These are phyloP conservation scores for Agriopis leucophaearia DNA, from an alignment of 2,888 invertebrate species.

Conservation along the genomic window DNA sequence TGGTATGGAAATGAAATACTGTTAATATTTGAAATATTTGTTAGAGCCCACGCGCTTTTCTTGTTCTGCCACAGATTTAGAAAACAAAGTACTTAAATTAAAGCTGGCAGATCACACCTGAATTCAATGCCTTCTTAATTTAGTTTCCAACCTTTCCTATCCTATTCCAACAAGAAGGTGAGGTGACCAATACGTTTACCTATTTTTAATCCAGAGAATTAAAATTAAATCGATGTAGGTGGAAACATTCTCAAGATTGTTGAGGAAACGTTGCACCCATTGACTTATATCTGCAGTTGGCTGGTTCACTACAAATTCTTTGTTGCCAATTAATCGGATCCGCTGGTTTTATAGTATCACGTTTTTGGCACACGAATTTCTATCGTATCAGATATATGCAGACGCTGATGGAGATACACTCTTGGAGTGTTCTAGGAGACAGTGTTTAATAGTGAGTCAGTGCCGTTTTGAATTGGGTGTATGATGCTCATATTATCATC, in stretches of 20 bases:
- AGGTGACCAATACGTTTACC: not conserved
- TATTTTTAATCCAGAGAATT: constrained; percentile 7
- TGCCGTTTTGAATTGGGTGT: not conserved
- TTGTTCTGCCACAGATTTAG: too few relatives aligned
- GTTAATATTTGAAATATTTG: too few relatives aligned
- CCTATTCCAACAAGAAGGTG: constrained; percentile 2
- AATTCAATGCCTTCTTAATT: constrained; percentile 5
- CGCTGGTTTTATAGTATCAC: constrained; percentile 40
- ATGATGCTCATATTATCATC: too few relatives aligned
- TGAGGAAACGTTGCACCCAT: constrained; percentile 42
- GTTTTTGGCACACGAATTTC: constrained; percentile 38
- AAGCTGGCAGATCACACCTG: not conserved
- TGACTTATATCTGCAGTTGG: constrained; percentile 34
- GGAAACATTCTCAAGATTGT: constrained; percentile 31
- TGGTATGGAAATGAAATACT: too few relatives aligned
- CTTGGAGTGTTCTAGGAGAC: not conserved
- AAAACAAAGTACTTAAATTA: too few relatives aligned
- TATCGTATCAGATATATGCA: constrained; percentile 30
- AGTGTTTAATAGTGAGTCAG: not conserved
- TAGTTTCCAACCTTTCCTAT: not conserved
- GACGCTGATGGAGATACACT: constrained; percentile 22
- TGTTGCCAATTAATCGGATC: constrained; percentile 30
- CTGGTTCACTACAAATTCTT: constrained; percentile 32
- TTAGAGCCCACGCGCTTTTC: too few relatives aligned
- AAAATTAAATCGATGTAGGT: constrained; percentile 2